Base-by-base conservation (phyloP, 2,888 invertebrate genomes). In the Ophion slaviceki region DNA sequence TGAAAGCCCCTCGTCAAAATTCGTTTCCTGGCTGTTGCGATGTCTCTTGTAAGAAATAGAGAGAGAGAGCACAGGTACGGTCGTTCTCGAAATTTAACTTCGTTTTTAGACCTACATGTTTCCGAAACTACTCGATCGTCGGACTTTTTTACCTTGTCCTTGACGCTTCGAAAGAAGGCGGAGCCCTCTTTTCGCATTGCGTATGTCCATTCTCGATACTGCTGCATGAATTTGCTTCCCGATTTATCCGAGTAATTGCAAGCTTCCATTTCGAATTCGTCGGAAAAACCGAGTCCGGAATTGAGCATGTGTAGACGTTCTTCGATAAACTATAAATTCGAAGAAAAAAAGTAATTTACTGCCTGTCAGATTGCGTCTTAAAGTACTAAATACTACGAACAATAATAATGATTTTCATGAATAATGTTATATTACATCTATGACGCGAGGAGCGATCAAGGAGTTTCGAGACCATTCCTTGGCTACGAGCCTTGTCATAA, bases 201-300 rank as follows among this genome's bases (percentile, higher is more conserved):
- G 57, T 96, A 96, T 11, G 96, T 96, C 97, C 97, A 98, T 90
- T 98, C 98, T 89, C 96, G 96, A 94, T 97, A 97, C 87, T 96
- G 96, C 87, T 96, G 96, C 93, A 96, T 95, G 87, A 96, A 94
- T 93, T 96, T 96, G 66, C 95, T 95, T 88, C 95, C 95, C 62
- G 95, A 95, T 91, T 96, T 96, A 88, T 96, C 96, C 6, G 96
- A 96, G 92, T 96, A 96, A 87, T 95, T 96, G 94, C 95, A 97
- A 82, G 96, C 97, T 94, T 99, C 99, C 92, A 97, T 95, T 94
- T 99, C 99, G 94, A 99, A 99, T 92, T 99, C 98, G 93, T 99
- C 99, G 57, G 97, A 97, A 93, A 98, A 98, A 0, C 98, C 98
- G 83, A 97, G 95, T 0, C 99, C 99, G n/a, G 97, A 96, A 93